Conservation (phyloP, 2,888 invertebrate species). For the Pinctada fucata region DNA sequence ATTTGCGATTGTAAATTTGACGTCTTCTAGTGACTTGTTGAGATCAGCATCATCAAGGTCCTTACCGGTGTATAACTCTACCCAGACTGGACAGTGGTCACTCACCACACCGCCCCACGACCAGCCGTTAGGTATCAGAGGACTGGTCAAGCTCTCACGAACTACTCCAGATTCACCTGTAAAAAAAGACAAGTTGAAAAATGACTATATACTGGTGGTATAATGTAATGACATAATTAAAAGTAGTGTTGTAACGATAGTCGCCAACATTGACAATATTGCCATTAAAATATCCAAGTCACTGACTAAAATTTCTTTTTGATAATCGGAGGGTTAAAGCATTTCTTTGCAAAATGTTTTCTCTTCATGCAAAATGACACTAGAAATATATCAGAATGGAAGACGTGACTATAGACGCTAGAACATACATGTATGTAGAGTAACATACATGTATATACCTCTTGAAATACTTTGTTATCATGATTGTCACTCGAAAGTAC, state of each 20-base stretch:
- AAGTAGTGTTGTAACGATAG: neutral
- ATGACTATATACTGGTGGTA: no score
- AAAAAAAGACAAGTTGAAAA: neutral
- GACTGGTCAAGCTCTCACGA: slow-evolving; percentile 84
- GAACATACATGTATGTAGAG: no score
- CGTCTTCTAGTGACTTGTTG: slow-evolving; percentile 49
- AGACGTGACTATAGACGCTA: no score
- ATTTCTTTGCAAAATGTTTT: no score
- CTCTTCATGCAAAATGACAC: no score
- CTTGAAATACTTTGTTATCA: no score
- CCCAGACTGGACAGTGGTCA: slow-evolving; percentile 86
- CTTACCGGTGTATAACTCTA: slow-evolving; percentile 80
- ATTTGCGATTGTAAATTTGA: slow-evolving; percentile 50
- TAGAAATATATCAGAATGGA: no score
- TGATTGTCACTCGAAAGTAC: no score
- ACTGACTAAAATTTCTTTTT: neutral
- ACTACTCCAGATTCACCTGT: slow-evolving; percentile 80
- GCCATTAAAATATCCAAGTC: neutral
- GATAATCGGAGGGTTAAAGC: no score
- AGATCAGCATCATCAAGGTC: slow-evolving; percentile 61
- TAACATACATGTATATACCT: no score
- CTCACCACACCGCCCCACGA: slow-evolving; percentile 89
- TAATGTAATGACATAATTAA: no score
- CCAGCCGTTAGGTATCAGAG: slow-evolving; percentile 91
- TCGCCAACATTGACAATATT: neutral